Base-by-base conservation (phyloP, 2,113 vertebrate genomes). In the Halichoerus grypus region DNA sequence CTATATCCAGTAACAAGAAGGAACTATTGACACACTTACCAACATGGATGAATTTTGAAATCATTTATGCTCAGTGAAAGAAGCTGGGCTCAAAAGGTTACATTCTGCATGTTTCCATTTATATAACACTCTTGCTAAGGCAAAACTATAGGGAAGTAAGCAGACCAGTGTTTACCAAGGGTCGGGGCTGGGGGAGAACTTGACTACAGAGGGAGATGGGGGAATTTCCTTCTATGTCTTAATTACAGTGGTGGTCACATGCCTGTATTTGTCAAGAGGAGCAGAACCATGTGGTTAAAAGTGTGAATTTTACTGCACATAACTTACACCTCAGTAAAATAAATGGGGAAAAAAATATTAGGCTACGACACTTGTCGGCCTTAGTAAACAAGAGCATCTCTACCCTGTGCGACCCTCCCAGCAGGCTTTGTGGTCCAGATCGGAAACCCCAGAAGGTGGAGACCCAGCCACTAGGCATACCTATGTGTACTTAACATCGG, bases 401-500 rank as follows among this genome's bases (percentile, higher is more conserved):
- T n/a, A 51, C 33, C 74, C 53, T 33, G 14, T 22, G 55, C 24
- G 24, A 71, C 83, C 19, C 1, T 77, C 88, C 22, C 33, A 19
- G 81, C n/a, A 4, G 22, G 53, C 42, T 79, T 92, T 36, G 69
- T 67, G 46, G 88, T 97, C 59, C 39, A 26, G 51, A 63, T 69
- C n/a, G 0, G 22, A 77, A 55, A 90, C 59, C 88, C 33, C 71
- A 72, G 86, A 84, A 94, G 69, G 36, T 61, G 46, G 36, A 65
- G 63, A 7, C 49, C 21, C 0, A 28, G 93, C 14, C 36, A 26
- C 61, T 67, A 84, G 97, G 69, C 49, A 21, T 0, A 72, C 71
- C 89, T 97, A 94, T 94, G 96, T 89, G 96, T 90, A 97, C 85
- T 85, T 96, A 97, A 96, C 93, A 65, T 59, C 65, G 92, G 94